phyloP scores from a whole-genome alignment of 2,888 invertebrate genomes.

The Tillus elongatus region DNA sequence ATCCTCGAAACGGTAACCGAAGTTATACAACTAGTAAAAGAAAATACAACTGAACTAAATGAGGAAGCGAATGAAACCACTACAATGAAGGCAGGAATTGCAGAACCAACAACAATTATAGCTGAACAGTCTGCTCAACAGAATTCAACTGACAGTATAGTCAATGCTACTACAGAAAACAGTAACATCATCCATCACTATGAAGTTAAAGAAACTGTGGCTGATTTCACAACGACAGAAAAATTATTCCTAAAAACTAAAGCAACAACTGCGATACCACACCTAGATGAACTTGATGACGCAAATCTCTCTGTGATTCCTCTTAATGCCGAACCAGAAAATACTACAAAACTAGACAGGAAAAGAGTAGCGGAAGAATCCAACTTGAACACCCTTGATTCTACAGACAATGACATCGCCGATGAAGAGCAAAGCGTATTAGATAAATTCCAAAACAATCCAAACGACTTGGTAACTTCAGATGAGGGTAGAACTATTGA shows the following conservation, averaged over 20 bases:
- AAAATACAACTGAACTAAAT: constrained; percentile 5
- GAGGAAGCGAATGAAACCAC: constrained; percentile 11
- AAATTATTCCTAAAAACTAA: constrained; percentile 29
- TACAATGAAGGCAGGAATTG: constrained; percentile 15
- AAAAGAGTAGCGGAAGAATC: constrained; percentile 22
- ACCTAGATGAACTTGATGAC: constrained; percentile 16
- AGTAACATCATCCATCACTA: constrained; percentile 28
- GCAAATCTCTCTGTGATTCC: constrained; percentile 24
- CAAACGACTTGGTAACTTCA: constrained; percentile 11
- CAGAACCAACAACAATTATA: constrained; percentile 13
- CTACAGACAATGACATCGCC: constrained; percentile 27
- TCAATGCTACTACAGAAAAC: constrained; percentile 14
- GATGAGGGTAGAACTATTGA: constrained; percentile 14
- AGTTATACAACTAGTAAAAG: constrained; percentile 19
- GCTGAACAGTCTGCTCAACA: constrained; percentile 11
- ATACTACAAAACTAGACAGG: constrained; percentile 19
- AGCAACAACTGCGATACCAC: constrained; percentile 20
- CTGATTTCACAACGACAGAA: constrained; percentile 33
- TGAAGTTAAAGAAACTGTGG: constrained; percentile 30
- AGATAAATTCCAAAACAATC: constrained; percentile 26
- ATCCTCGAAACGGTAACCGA: constrained; percentile 28
- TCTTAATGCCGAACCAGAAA: constrained; percentile 14
- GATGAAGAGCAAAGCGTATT: constrained; percentile 30
- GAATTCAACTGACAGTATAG: constrained; percentile 10
- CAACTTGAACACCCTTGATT: constrained; percentile 22